A percentile compares a stretch with the other conserved stretches of the same genome.
Evolutionary conservation across 2,113 vertebrate species (phyloP).

Genomic region (Vanacampus margaritifer): DNA sequence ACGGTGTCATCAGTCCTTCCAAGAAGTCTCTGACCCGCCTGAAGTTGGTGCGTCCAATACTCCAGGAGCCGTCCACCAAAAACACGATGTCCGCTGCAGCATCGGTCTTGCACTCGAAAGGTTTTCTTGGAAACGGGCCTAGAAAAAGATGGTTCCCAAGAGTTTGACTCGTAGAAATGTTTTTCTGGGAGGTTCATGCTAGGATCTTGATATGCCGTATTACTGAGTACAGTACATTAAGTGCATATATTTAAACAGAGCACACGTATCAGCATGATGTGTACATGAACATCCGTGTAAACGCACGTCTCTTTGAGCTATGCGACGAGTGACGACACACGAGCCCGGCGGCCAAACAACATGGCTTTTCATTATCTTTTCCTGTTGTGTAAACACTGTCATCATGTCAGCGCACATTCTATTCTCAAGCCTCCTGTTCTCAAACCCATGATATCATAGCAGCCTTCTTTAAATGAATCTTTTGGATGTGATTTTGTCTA

Average conservation of each 20-base stretch:
- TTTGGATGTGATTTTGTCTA: no score
- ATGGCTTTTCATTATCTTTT: slow-evolving; percentile 52
- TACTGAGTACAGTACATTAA: background rate
- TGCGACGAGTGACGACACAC: slow-evolving; percentile 14
- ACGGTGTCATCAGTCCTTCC: slow-evolving; percentile 80
- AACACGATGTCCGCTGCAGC: slow-evolving; percentile 76
- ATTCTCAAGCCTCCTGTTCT: background rate
- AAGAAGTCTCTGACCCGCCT: slow-evolving; percentile 86
- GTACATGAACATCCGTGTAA: slow-evolving; percentile 9
- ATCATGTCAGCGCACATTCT: slow-evolving; percentile 41
- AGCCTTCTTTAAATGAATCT: background rate
- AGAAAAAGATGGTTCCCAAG: background rate
- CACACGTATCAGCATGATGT: no score
- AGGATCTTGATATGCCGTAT: no score
- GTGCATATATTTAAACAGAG: no score
- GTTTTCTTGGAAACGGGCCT: slow-evolving; percentile 60
- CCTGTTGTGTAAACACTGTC: slow-evolving; percentile 40
- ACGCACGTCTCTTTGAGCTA: slow-evolving; percentile 12
- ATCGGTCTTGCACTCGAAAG: slow-evolving; percentile 74
- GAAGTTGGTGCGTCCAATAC: slow-evolving; percentile 88
- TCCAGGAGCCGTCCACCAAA: slow-evolving; percentile 94
- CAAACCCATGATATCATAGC: background rate
- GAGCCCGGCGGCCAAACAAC: slow-evolving; percentile 25
- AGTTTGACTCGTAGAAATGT: background rate
- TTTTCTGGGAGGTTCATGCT: background rate